Percentiles rank a stretch among this genome's conserved stretches.
phyloP scores from a whole-genome alignment of 2,888 invertebrate genomes.

The Anthophora plumipes region DNA sequence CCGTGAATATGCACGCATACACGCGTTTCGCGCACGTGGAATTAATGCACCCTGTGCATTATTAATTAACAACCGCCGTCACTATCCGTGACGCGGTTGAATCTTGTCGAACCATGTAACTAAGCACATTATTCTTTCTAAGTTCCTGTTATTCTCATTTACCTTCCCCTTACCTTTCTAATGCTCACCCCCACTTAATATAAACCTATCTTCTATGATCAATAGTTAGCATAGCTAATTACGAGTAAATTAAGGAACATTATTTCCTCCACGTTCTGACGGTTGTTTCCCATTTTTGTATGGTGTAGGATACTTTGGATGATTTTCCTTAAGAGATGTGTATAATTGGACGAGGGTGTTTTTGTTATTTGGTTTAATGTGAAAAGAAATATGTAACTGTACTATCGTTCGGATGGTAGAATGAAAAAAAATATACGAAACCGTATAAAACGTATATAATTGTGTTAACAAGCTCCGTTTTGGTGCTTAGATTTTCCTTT shows the following conservation, averaged over 20 bases:
- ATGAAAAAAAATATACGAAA: not conserved
- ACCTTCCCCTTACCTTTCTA: not conserved
- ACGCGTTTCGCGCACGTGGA: conserved; percentile 35
- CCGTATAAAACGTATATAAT: not conserved
- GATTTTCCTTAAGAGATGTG: not conserved
- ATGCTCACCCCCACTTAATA: not conserved
- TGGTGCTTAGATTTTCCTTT: not conserved
- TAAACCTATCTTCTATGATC: not conserved
- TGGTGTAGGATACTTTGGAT: not conserved
- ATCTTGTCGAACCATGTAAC: conserved; percentile 30
- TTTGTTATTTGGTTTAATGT: not conserved
- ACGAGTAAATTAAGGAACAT: not conserved
- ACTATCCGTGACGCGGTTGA: conserved; percentile 45
- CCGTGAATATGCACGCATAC: not conserved
- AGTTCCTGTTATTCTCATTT: conserved; percentile 16
- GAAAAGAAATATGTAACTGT: not conserved
- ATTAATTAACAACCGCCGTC: conserved; percentile 58
- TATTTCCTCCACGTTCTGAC: not conserved
- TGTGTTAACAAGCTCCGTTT: not conserved
- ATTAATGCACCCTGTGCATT: conserved; percentile 51
- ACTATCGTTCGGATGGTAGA: not conserved
- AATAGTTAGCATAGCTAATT: conserved; percentile 2
- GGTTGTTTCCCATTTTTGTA: not conserved
- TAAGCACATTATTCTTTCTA: conserved; percentile 30
- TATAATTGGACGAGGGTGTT: not conserved